Percentiles rank a stretch among this genome's conserved stretches.
These are phyloP conservation scores for Cygnus buccinator DNA, from an alignment of 2,113 vertebrate species.

Conservation along the genomic window DNA sequence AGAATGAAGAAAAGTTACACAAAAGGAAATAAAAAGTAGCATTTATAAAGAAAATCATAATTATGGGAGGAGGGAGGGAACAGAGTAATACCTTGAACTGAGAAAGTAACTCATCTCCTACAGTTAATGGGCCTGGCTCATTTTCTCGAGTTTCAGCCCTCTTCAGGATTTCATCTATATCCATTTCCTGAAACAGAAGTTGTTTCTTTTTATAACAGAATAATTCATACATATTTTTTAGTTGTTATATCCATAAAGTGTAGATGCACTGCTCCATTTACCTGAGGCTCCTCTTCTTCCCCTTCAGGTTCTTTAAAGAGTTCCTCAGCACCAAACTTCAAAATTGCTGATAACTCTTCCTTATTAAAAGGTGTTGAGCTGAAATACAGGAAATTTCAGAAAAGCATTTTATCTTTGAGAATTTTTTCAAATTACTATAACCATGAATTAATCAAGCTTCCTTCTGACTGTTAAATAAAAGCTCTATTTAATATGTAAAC, in stretches of 20 bases:
- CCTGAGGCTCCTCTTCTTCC: constrained; percentile 95
- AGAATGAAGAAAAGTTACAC: neutral
- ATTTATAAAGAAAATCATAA: neutral
- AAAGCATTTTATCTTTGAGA: constrained; percentile 9
- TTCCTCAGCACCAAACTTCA: constrained; percentile 98
- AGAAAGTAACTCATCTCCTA: constrained; percentile 94
- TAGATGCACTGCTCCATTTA: constrained; percentile 47
- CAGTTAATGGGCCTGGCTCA: constrained; percentile 91
- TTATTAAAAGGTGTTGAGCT: constrained; percentile 98
- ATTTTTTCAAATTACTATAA: constrained; percentile 48
- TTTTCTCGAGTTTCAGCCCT: constrained; percentile 96
- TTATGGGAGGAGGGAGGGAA: neutral
- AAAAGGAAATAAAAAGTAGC: neutral
- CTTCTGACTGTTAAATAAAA: constrained; percentile 63
- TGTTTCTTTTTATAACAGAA: constrained; percentile 44
- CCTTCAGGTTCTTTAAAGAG: constrained; percentile 97
- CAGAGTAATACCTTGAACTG: constrained; percentile 90
- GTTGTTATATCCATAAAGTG: neutral
- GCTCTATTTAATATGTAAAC: neutral
- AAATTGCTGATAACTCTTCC: constrained; percentile 94
- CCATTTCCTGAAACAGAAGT: constrained; percentile 88
- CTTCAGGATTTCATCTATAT: constrained; percentile 96
- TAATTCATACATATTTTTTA: neutral
- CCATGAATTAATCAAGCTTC: neutral
- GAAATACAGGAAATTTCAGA: constrained; percentile 29